Evolutionary conservation across 1,140 invertebrate genomes (phyloP).

Genomic region (Hylaeus anthracinus): DNA sequence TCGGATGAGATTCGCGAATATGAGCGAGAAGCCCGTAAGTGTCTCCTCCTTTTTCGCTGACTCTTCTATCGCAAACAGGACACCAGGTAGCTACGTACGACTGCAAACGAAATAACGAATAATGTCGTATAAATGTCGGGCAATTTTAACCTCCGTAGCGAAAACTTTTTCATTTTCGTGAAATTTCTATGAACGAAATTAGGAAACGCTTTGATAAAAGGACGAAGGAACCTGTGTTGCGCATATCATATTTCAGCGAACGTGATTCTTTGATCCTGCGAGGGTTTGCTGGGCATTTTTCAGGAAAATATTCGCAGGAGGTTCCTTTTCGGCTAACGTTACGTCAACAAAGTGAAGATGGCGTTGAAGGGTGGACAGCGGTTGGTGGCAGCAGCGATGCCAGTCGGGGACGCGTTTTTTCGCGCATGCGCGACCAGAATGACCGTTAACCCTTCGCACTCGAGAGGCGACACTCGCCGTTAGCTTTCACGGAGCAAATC

Average conservation of each 20-base stretch:
- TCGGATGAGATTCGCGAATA: conserved; percentile 48
- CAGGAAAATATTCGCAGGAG: neutral
- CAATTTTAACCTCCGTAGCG: conserved; percentile 10
- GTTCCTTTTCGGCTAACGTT: neutral
- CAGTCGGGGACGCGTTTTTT: no score
- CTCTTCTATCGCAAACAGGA: conserved; percentile 56
- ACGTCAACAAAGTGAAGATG: neutral
- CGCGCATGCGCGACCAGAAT: no score
- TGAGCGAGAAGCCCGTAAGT: conserved; percentile 43
- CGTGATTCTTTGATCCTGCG: neutral
- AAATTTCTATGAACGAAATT: neutral
- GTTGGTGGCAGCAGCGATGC: no score
- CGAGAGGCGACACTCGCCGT: no score
- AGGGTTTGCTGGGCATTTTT: neutral
- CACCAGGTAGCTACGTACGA: conserved; percentile 52
- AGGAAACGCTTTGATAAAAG: neutral
- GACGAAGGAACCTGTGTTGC: conserved; percentile 4
- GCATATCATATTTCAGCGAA: conserved; percentile 20
- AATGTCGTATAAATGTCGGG: neutral
- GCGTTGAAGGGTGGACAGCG: no score
- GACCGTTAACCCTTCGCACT: no score
- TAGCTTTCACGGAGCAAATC: no score
- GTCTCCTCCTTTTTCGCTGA: conserved; percentile 52
- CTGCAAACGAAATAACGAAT: conserved; percentile 13
- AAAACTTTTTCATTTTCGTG: neutral